Percentiles rank a stretch among this genome's conserved stretches.
These are phyloP conservation scores for Orchesella cincta DNA, from an alignment of 1,140 invertebrate genomes.

Conservation along the genomic window DNA sequence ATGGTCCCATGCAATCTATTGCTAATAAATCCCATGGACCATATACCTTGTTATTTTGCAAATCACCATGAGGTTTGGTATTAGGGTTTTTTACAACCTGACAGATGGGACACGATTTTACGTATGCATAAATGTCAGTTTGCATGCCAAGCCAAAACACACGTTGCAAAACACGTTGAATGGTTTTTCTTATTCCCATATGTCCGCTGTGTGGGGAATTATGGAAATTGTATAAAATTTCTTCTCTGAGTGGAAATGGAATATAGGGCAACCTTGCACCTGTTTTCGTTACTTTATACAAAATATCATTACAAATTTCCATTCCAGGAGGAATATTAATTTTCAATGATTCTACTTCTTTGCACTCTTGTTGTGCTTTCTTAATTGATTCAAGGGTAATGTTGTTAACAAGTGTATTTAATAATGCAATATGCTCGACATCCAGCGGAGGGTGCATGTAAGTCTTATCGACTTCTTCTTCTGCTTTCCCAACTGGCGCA, in stretches of 20 bases:
- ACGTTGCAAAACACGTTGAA: neutral
- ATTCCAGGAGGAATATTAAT: no score
- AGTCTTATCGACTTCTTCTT: no score
- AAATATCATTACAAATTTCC: no score
- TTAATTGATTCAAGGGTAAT: no score
- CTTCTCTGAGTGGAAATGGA: neutral
- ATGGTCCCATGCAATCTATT: slow-evolving; percentile 48
- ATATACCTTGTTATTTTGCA: neutral
- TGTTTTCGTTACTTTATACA: neutral
- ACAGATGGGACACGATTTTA: slow-evolving; percentile 29
- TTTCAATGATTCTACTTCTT: no score
- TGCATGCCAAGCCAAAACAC: slow-evolving; percentile 29
- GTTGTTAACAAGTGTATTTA: no score
- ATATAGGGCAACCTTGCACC: slow-evolving; percentile 18
- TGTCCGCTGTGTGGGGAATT: slow-evolving; percentile 11
- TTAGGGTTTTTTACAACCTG: slow-evolving; percentile 26
- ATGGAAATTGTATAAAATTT: slow-evolving; percentile 16
- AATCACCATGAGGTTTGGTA: neutral
- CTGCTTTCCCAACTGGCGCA: slow-evolving; percentile 35
- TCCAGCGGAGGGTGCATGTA: no score
- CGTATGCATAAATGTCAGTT: slow-evolving; percentile 32
- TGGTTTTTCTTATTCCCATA: slow-evolving; percentile 31
- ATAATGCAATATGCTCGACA: no score
- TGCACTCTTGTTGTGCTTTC: no score
- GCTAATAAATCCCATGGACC: slow-evolving; percentile 49